Evolutionary conservation across 2,888 invertebrate genomes (phyloP).

Genomic region (Drosophila mulleri): DNA sequence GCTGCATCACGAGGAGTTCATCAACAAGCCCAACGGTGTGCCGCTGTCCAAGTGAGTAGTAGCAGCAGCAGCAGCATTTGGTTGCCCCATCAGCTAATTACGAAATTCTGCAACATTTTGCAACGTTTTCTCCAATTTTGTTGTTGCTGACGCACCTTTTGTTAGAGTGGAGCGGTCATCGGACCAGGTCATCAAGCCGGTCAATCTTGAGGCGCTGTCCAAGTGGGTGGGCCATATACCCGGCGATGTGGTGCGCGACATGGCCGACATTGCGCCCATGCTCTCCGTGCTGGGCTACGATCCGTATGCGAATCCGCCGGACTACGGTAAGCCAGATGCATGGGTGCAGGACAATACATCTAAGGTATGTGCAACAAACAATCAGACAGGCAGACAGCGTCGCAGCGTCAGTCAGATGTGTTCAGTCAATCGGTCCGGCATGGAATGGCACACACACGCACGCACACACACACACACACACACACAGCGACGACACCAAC

Average conservation of each 20-base stretch:
- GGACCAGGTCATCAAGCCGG: constrained; percentile 99
- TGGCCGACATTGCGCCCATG: constrained; percentile 98
- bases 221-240: constrained; percentile 97
- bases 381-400: constrained; percentile 55
- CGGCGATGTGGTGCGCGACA: constrained; percentile 95
- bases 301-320: constrained; percentile 97
- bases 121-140: background rate
- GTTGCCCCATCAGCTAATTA: constrained; percentile 24
- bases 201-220: constrained; percentile 97
- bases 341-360: constrained; percentile 89
- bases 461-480: background rate
- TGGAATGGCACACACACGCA: constrained; percentile 5
- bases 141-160: constrained; percentile 36
- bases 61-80: background rate
- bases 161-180: constrained; percentile 97
- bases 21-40: constrained; percentile 97
- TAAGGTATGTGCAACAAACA: constrained; percentile 82
- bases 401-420: constrained; percentile 10
- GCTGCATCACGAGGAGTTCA: constrained; percentile 98
- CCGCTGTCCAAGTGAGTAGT: constrained; percentile 96
- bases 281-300: constrained; percentile 96
- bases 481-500: background rate
- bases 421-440: constrained; percentile 5
- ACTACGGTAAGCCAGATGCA: constrained; percentile 94
- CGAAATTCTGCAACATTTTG: constrained; percentile 32